Evolutionary conservation across 2,113 vertebrate species (phyloP), one percentile per base, ranked within the genome.

Genomic region (Jaculus jaculus): DNA sequence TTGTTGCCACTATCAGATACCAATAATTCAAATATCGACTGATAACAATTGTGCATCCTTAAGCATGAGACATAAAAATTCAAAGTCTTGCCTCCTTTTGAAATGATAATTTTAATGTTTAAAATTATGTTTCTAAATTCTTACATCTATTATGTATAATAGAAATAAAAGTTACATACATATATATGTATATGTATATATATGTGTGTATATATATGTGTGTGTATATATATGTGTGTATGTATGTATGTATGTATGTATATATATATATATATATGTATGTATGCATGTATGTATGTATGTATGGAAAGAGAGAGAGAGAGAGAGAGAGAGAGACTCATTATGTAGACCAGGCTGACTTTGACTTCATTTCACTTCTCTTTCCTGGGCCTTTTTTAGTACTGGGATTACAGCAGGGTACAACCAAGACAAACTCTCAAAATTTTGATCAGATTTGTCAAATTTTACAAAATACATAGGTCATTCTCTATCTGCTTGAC

Each of bases 401-500:
- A 2, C 61, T 88, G 28, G 16, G 42, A 78, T 37, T 68, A 78
- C 32, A 78, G 23, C 32, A 7, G 66, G 8, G 23, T 0, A 9
- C 30, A 5, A 12, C 21, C 23, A 28, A 17, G 7, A 3, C 26
- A 34, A 32, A 10, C 1, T 71, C 65, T 85, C 68, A 80, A 17
- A 69, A 83, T 9, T 71, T 61, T 86, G 63, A 11, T 77, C 10
- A 87, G 54, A 54, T 66, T 91, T 47, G 32, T 65, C 77, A 85
- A 47, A 3, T 83, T 91, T 92, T 60, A 66, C 51, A 54, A 72
- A 78, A 87, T 20, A 91, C 42, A 80, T n/a, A 84, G n/a, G 51
- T 54, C 88, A 26, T 28, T 0, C 26, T 90, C 63, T 68, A 79
- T 26, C 61, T 54, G 32, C n/a, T 26, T 28, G 39, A 60, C 66